Percentiles rank a stretch among this genome's conserved stretches.
Conservation (phyloP, 2,797 vertebrate genomes). For the Hirundo rustica region DNA sequence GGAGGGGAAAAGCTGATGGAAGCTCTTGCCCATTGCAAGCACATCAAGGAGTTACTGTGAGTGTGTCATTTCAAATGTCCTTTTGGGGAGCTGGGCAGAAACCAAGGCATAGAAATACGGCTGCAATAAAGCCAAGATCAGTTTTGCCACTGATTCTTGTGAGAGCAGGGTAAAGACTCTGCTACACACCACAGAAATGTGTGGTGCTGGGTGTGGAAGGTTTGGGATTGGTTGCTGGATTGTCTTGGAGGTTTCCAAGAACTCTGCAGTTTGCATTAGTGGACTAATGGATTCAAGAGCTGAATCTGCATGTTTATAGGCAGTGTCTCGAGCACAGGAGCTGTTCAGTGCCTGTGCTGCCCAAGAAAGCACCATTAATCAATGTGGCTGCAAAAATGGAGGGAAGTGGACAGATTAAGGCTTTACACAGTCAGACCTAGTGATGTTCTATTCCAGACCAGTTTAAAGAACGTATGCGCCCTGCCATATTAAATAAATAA, state of each 20-base stretch:
- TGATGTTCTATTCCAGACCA: neutral
- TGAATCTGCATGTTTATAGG: neutral
- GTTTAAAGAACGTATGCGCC: fast-evolving
- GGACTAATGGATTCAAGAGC: neutral
- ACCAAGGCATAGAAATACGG: neutral
- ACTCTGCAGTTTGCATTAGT: neutral
- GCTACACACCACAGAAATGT: neutral
- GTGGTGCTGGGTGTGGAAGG: neutral
- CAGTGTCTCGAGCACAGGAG: neutral
- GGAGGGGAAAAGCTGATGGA: constrained; percentile 77
- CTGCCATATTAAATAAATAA: neutral
- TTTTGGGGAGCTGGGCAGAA: neutral
- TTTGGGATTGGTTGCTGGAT: neutral
- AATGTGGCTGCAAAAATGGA: neutral
- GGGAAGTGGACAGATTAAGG: neutral
- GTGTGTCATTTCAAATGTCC: neutral
- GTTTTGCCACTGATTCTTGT: neutral
- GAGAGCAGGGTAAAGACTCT: neutral
- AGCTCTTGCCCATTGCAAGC: constrained; percentile 72
- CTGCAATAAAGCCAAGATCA: neutral
- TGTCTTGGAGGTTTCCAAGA: neutral
- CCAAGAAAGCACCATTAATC: neutral
- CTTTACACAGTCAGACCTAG: neutral
- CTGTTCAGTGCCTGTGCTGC: neutral
- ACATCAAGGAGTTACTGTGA: constrained; percentile 85